Evolutionary conservation across 2,797 vertebrate genomes (phyloP), one percentile per base, ranked within the genome.

Genomic region (Geotrypetes seraphini): DNA sequence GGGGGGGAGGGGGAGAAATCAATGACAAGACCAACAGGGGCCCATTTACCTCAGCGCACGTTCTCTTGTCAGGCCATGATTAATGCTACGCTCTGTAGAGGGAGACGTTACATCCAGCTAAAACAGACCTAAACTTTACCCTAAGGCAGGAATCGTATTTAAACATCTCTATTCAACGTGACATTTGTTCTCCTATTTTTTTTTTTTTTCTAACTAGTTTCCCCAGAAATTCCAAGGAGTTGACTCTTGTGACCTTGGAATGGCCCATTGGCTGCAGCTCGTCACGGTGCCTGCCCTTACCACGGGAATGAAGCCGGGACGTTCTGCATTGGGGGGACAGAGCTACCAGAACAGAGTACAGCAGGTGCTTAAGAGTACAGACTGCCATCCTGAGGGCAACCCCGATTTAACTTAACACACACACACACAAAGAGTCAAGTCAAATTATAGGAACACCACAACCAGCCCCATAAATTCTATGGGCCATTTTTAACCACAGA

Each of bases 121-220:
- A 66, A 75, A 74, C 49, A 63, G 70, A 81, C 71, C 71, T 69
- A 82, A 82, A 81, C 75, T 78, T 81, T 67, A 79, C 73, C 84
- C 86, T 84, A 53, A 78, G 85, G 81, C 79, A 78, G 60, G 64
- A 74, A 71, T 79, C 78, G 78, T 77, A 84, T 78, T 87, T 84
- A 79, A 85, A 85, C 83, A 79, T 86, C 81, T 86, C 73, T 81
- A 81, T 86, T 63, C 55, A 66, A 75, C 75, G 69, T 83, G 84
- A 84, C 79, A 86, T 83, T 85, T 78, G 77, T 89, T 84, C 83
- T 83, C 72, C 71, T 72, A 79, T 87, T 74, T 87, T 76, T 72
- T 74, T 87, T 76, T 72, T 71, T 72, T 79, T 87, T 74, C 87
- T 76, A 79, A 83, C 74, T 69, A 69, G 68, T 85, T 89, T 85